phyloP scores from a whole-genome alignment of 2,888 invertebrate genomes.

The Choreutis nemorana region DNA sequence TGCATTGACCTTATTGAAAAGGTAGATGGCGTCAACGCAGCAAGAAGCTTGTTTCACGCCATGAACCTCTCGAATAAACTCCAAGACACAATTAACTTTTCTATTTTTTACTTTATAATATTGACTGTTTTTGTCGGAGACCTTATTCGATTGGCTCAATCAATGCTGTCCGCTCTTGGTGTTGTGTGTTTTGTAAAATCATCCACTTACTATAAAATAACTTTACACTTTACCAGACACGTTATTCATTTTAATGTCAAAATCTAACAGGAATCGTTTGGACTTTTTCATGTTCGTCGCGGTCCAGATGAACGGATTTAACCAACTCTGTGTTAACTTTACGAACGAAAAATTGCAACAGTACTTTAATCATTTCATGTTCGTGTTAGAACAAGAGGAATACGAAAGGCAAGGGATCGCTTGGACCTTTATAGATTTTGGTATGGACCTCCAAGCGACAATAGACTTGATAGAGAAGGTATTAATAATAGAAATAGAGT shows the following conservation, averaged over 20 bases:
- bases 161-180: constrained; percentile 40
- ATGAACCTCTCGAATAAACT: constrained; percentile 33
- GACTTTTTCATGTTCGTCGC: constrained; percentile 19
- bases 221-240: too few relatives aligned
- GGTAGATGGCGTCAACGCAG: constrained; percentile 72
- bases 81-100: constrained; percentile 12
- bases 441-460: constrained; percentile 91
- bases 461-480: constrained; percentile 93
- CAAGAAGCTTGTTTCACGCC: constrained; percentile 62
- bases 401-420: constrained; percentile 90
- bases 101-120: constrained; percentile 6
- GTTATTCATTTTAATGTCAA: too few relatives aligned
- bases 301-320: constrained; percentile 89
- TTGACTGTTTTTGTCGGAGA: constrained; percentile 11
- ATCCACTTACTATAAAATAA: too few relatives aligned
- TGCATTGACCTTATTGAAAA: constrained; percentile 96
- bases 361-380: constrained; percentile 97
- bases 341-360: constrained; percentile 95
- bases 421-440: constrained; percentile 96
- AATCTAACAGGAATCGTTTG: too few relatives aligned
- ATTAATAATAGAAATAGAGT: constrained; percentile 37
- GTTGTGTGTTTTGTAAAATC: constrained; percentile 26
- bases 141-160: constrained; percentile 34
- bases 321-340: constrained; percentile 96
- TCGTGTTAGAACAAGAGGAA: constrained; percentile 94